Evolutionary conservation across 2,888 invertebrate species (phyloP).

Genomic region (Dinocampus coccinellae): DNA sequence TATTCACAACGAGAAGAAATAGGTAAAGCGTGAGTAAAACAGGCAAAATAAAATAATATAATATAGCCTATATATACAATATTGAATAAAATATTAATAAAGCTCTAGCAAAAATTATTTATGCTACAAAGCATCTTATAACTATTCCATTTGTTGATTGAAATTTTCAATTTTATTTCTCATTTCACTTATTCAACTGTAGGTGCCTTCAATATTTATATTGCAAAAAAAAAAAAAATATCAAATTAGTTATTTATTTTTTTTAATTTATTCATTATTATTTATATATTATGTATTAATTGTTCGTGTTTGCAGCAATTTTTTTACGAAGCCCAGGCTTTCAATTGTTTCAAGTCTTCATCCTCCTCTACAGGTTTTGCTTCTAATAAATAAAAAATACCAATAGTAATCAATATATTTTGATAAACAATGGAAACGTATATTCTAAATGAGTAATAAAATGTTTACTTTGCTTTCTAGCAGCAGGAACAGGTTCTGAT

Average conservation of each 20-base stretch:
- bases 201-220: no score
- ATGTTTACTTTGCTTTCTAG: conserved; percentile 52
- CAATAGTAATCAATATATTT: background rate
- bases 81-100: background rate
- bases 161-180: background rate
- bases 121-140: background rate
- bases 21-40: background rate
- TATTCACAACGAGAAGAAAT: background rate
- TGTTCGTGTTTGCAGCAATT: conserved; percentile 5
- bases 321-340: conserved; percentile 81
- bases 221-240: no score
- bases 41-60: background rate
- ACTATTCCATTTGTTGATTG: background rate
- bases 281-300: background rate
- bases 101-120: background rate
- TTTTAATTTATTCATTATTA: background rate
- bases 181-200: no score
- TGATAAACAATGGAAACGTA: no score
- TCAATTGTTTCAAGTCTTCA: conserved; percentile 81
- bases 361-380: conserved; percentile 75
- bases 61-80: background rate
- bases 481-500: conserved; percentile 73
- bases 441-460: no score
- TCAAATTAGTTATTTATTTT: no score
- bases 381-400: conserved; percentile 67